Conservation (phyloP, 92 coral and sea anemone species). For the Bergia sp. region DNA sequence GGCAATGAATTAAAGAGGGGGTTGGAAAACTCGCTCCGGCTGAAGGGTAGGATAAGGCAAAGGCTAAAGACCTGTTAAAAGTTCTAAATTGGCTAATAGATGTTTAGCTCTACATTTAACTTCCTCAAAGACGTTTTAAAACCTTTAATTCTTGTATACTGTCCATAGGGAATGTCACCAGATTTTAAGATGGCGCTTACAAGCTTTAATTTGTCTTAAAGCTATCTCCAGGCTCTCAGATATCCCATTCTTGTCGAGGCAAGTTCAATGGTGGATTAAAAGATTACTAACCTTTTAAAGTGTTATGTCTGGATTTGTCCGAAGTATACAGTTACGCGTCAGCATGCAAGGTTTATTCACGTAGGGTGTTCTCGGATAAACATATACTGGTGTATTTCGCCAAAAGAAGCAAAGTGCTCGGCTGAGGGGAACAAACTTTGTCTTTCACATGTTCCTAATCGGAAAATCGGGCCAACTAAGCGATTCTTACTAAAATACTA, state of each 20-base stretch:
- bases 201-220: background rate
- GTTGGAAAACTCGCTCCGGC: too few species aligned
- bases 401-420: too few species aligned
- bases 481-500: too few species aligned
- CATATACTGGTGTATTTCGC: background rate
- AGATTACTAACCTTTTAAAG: background rate
- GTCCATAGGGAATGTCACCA: background rate
- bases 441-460: too few species aligned
- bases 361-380: background rate
- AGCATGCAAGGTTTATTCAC: background rate
- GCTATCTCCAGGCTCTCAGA: background rate
- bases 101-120: too few species aligned
- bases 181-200: background rate
- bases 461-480: too few species aligned
- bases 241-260: background rate
- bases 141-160: background rate
- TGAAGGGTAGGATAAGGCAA: too few species aligned
- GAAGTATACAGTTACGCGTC: background rate
- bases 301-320: background rate
- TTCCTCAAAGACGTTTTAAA: background rate
- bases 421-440: too few species aligned
- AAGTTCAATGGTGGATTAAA: background rate
- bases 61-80: too few species aligned
- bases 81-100: too few species aligned
- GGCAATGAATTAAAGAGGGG: too few species aligned